Base-by-base conservation (phyloP, 2,888 invertebrate species). In the Mythimna loreyi region DNA sequence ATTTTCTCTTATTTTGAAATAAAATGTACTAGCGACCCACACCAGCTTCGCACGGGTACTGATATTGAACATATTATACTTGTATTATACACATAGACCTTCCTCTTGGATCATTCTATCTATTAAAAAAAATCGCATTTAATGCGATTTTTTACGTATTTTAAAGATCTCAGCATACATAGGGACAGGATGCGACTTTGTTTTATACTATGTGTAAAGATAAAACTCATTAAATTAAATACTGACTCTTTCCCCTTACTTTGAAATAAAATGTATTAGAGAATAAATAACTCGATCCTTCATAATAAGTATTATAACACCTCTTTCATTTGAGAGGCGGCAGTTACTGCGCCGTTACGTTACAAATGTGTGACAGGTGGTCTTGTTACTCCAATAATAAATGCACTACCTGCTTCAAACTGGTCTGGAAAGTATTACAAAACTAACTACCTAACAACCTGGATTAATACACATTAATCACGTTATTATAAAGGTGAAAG, bases 321-420 rank as follows among this genome's bases (percentile, higher is more conserved):
- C 64, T 76, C 57, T 61, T 79, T 49, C 47, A 65, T 67, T 52
- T 68, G 43, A 64, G 50, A 75, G 53, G 55, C 28, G 60, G 67
- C 55, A 59, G 71, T 58, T 36, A 53, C 56, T 67, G 33, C 58
- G 63, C 66, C 58, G 67, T 67, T 53, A 52, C 47, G 40, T 49
- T 40, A 74, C 53, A 23, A 58, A 74, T 64, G 55, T 55, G 47
- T 59, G 65, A 80, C 80, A 75, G 70, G 61, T 75, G 75, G 57
- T 47, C 75, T 75, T 52, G 58, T 69, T 47, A 52, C 47, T 55
- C 21, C 21, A 25, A 55, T 65, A 69, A 75, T 73, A 75, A 66
- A 67, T 63, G 23, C 23, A 56, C 50, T 57, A 55, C 55, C 58
- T 62, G 58, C 28, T 65, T 28, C 36, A 53, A 16, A 58, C 69